Conservation (phyloP, 2,113 vertebrate species). For the Lipotes vexillifer region DNA sequence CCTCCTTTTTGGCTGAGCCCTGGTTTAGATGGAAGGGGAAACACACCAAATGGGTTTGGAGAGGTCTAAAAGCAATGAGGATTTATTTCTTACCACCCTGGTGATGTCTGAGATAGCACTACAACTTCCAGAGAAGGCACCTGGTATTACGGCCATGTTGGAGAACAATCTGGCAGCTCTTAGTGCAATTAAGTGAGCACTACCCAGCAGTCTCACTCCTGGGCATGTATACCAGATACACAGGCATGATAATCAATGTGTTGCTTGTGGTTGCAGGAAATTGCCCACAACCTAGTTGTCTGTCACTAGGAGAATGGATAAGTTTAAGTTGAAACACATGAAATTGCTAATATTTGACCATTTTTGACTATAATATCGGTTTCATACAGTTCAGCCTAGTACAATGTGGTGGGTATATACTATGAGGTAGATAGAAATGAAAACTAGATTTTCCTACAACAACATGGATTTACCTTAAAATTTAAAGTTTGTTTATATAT, state of each 20-base stretch:
- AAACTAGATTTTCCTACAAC: not conserved
- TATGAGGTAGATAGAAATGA: not conserved
- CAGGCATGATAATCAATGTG: not conserved
- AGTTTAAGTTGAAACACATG: not conserved
- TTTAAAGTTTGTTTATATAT: not conserved
- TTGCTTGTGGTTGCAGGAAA: not conserved
- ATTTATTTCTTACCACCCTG: not conserved
- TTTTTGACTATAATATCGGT: not conserved
- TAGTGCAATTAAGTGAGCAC: not conserved
- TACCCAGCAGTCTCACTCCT: not conserved
- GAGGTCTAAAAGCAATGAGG: not conserved
- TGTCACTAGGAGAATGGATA: not conserved
- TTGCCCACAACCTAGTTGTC: not conserved
- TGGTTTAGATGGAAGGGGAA: not conserved
- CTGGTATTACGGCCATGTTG: not conserved
- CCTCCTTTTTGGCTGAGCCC: not conserved
- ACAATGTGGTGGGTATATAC: not conserved
- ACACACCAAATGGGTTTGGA: not conserved
- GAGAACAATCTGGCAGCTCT: not conserved
- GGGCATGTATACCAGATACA: not conserved
- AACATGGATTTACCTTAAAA: not conserved
- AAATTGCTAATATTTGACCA: not conserved
- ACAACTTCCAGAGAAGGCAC: not conserved
- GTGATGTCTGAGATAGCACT: not conserved
- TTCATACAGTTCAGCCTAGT: not conserved